A percentile compares a stretch with the other conserved stretches of the same genome.
Conservation (phyloP, 2,113 vertebrate species). For the Calidris pygmaea region DNA sequence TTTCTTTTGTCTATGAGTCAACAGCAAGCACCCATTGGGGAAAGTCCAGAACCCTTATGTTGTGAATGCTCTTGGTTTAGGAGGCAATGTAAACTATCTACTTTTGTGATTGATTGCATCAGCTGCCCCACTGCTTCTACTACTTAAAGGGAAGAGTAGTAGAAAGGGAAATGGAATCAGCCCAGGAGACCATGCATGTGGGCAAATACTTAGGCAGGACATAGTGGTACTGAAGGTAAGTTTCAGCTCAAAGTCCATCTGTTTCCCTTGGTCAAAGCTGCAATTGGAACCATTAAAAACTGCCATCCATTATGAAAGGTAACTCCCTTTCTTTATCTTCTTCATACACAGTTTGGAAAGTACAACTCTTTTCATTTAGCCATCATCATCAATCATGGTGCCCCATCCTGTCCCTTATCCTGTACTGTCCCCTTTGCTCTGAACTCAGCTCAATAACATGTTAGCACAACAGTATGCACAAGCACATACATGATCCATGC, state of each 20-base stretch:
- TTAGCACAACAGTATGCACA: neutral
- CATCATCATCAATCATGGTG: neutral
- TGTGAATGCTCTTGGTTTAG: neutral
- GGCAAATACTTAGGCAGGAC: neutral
- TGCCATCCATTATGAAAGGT: neutral
- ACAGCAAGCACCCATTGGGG: neutral
- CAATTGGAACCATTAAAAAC: neutral
- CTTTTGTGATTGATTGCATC: neutral
- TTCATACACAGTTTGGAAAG: neutral
- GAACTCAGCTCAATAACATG: neutral
- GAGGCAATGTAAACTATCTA: neutral
- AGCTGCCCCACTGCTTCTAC: neutral
- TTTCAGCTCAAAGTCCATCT: neutral
- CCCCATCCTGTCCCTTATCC: neutral
- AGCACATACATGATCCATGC: neutral
- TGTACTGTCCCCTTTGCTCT: neutral
- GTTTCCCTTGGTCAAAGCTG: neutral
- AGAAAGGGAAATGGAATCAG: neutral
- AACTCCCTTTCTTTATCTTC: neutral
- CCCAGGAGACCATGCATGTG: neutral
- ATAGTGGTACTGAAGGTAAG: neutral
- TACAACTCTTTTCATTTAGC: neutral
- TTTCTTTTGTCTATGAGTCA: neutral
- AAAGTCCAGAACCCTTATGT: neutral
- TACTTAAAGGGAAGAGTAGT: neutral